Conservation (phyloP, 2,797 vertebrate genomes). For the Apogon hyalosoma region DNA sequence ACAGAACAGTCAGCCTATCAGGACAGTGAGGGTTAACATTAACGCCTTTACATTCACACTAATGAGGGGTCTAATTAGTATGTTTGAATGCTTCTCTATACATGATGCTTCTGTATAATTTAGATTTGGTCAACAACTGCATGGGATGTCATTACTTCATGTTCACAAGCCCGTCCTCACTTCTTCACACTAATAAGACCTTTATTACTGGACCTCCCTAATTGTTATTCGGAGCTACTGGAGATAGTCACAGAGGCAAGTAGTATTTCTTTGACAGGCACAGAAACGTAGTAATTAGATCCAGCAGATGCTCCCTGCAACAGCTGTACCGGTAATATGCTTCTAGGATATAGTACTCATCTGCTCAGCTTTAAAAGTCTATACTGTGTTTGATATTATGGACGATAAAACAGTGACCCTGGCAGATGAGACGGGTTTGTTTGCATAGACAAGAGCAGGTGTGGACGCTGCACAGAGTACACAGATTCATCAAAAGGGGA, state of each 20-base stretch:
- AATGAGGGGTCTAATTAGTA: conserved; percentile 9
- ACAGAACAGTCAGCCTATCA: too few species aligned
- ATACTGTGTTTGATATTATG: conserved; percentile 37
- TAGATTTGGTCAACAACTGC: not conserved
- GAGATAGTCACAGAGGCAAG: conserved; percentile 67
- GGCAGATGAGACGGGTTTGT: conserved; percentile 40
- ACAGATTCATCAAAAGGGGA: conserved; percentile 34
- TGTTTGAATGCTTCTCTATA: conserved; percentile 2
- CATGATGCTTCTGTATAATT: conserved; percentile 7
- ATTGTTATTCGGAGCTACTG: conserved; percentile 69
- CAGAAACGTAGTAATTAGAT: conserved; percentile 80
- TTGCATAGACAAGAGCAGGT: conserved; percentile 50
- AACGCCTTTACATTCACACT: not conserved
- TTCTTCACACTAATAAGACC: conserved; percentile 50
- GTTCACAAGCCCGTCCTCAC: conserved; percentile 17
- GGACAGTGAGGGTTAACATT: too few species aligned
- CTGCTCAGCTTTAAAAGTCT: conserved; percentile 57
- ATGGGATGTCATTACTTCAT: conserved; percentile 5
- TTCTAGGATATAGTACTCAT: conserved; percentile 50
- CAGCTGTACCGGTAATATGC: conserved; percentile 72
- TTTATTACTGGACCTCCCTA: conserved; percentile 59
- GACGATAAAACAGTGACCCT: not conserved
- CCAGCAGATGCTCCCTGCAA: conserved; percentile 69
- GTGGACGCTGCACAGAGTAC: conserved; percentile 15
- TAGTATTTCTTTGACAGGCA: conserved; percentile 76